These are phyloP conservation scores for Eleutherodactylus coqui DNA, from an alignment of 2,797 vertebrate genomes.

Conservation along the genomic window DNA sequence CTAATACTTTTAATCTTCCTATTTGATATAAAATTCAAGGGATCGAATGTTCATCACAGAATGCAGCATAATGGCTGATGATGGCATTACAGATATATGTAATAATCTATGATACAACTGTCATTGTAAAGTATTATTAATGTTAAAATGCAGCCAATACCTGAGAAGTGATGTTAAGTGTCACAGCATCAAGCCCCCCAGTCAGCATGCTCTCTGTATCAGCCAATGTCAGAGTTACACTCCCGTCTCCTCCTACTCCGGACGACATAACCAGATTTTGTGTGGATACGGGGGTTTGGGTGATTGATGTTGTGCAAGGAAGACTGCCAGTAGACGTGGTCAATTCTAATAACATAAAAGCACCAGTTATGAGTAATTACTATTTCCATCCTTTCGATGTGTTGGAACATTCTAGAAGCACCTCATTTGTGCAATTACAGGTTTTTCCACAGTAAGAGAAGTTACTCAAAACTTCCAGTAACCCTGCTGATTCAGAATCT, in stretches of 20 bases:
- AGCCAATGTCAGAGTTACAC: conserved; percentile 91
- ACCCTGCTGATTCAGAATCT: too few species aligned
- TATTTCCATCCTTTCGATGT: too few species aligned
- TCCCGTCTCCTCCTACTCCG: conserved; percentile 85
- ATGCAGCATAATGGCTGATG: neutral
- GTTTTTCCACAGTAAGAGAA: too few species aligned
- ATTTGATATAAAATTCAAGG: neutral
- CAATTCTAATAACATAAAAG: conserved; percentile 71
- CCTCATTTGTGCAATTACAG: too few species aligned
- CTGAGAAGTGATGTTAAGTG: conserved; percentile 87
- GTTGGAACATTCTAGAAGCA: too few species aligned
- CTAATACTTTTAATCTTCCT: neutral
- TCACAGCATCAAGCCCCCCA: conserved; percentile 87
- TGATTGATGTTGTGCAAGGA: conserved; percentile 80
- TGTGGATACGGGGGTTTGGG: conserved; percentile 80
- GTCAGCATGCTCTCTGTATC: conserved; percentile 92
- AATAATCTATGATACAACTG: neutral
- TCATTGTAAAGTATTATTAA: neutral
- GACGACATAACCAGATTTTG: conserved; percentile 94
- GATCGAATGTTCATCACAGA: neutral
- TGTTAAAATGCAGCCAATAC: conserved; percentile 66
- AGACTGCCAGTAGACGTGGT: conserved; percentile 79
- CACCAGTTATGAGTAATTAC: neutral
- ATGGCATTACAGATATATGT: neutral
- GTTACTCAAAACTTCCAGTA: too few species aligned